These are phyloP conservation scores for Aphidoletes aphidimyza DNA, from an alignment of 2,888 invertebrate species.

Conservation along the genomic window DNA sequence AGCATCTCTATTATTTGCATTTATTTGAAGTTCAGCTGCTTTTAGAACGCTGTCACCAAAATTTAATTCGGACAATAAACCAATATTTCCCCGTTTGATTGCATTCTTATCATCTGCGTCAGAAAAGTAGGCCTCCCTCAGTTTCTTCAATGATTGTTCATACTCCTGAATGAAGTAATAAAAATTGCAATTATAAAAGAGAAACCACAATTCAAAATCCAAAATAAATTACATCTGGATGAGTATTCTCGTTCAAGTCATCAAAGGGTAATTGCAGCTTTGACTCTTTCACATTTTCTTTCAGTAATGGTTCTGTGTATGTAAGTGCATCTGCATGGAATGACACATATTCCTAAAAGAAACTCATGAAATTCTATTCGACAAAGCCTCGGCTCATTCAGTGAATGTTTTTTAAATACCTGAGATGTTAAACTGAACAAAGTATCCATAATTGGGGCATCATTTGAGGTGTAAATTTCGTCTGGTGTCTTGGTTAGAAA, in stretches of 20 bases:
- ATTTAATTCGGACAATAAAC: background rate
- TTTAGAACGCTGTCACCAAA: background rate
- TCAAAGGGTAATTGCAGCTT: background rate
- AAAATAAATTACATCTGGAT: background rate
- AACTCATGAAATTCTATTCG: too few species aligned
- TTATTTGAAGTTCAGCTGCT: background rate
- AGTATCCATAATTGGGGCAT: constrained; percentile 27
- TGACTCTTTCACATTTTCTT: background rate
- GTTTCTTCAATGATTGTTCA: background rate
- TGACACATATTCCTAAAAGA: background rate
- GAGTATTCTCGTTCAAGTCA: background rate
- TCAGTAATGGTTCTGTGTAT: background rate
- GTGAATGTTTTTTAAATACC: too few species aligned
- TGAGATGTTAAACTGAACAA: background rate
- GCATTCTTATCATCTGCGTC: background rate
- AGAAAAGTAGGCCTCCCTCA: background rate
- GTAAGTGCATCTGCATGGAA: background rate
- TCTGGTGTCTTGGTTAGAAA: background rate
- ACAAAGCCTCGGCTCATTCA: background rate
- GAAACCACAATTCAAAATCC: background rate
- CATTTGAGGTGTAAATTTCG: background rate
- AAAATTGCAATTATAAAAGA: too few species aligned
- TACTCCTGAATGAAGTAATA: background rate
- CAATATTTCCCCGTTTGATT: background rate
- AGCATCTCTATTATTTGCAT: background rate